Evolutionary conservation across 2,888 invertebrate species (phyloP).

Genomic region (Fragum whitleyi): DNA sequence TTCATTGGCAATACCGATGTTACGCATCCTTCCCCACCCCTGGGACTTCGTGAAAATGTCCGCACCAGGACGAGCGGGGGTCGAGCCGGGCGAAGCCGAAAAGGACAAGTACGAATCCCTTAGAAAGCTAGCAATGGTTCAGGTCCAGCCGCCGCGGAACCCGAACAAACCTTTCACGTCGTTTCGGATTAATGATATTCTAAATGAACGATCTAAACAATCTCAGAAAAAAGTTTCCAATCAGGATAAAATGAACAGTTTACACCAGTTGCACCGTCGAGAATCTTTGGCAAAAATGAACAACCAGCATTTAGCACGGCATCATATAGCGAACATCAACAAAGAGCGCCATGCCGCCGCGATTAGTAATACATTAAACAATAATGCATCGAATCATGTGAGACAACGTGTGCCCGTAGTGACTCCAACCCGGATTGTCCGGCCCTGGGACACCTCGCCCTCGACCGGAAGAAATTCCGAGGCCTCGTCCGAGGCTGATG

Average conservation of each 20-base stretch:
- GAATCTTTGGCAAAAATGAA: slow-evolving; percentile 3
- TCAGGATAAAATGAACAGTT: slow-evolving; percentile 6
- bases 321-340: neutral
- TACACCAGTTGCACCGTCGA: slow-evolving; percentile 9
- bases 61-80: slow-evolving; percentile 31
- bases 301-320: neutral
- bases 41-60: slow-evolving; percentile 65
- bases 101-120: slow-evolving; percentile 77
- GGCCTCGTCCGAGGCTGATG: slow-evolving; percentile 75
- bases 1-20: slow-evolving; percentile 58
- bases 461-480: slow-evolving; percentile 72
- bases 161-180: slow-evolving; percentile 81
- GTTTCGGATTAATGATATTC: slow-evolving; percentile 80
- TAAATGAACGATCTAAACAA: slow-evolving; percentile 51
- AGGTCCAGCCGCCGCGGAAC: slow-evolving; percentile 77
- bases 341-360: neutral
- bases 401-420: slow-evolving; percentile 17
- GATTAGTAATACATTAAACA: neutral
- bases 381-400: slow-evolving; percentile 3
- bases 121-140: slow-evolving; percentile 77
- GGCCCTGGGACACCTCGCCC: slow-evolving; percentile 77
- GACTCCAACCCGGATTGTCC: slow-evolving; percentile 69
- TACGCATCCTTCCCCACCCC: slow-evolving; percentile 57
- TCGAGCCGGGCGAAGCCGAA: slow-evolving; percentile 32
- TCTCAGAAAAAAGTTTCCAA: slow-evolving; percentile 6